A percentile compares a stretch with the other conserved stretches of the same genome.
Conservation (phyloP, 92 coral and sea anemone genomes). For the Siderastrea siderea region DNA sequence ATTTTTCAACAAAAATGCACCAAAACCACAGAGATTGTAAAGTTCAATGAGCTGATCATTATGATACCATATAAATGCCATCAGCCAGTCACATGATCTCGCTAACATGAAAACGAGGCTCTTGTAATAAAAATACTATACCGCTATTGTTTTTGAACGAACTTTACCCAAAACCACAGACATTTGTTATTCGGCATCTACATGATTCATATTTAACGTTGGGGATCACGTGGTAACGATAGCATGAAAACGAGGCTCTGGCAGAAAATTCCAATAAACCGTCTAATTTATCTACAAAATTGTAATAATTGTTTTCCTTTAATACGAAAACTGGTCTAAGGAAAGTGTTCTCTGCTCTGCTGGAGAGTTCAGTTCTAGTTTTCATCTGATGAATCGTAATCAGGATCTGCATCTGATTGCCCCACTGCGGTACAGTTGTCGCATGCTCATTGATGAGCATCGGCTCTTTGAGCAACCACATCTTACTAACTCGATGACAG, state of each 20-base stretch:
- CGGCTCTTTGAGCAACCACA: conserved; percentile 50
- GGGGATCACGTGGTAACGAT: conserved; percentile 11
- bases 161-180: background rate
- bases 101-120: conserved; percentile 57
- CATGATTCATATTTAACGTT: background rate
- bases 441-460: conserved; percentile 55
- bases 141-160: background rate
- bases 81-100: background rate
- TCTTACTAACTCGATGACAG: conserved; percentile 57
- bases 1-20: no score
- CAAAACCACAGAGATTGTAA: no score
- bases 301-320: no score
- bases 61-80: no score
- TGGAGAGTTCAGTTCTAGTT: background rate
- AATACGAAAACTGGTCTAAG: background rate
- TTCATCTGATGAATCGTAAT: conserved; percentile 8
- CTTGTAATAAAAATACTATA: conserved; percentile 6
- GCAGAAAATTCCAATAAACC: background rate
- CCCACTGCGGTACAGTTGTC: background rate
- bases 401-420: conserved; percentile 1
- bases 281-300: background rate
- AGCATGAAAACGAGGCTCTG: conserved; percentile 47
- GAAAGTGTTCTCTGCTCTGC: background rate
- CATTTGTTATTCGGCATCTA: background rate
- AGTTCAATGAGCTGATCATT: no score